These are phyloP conservation scores for Melipona quadrifasciata DNA, from an alignment of 1,140 invertebrate species.

Conservation along the genomic window DNA sequence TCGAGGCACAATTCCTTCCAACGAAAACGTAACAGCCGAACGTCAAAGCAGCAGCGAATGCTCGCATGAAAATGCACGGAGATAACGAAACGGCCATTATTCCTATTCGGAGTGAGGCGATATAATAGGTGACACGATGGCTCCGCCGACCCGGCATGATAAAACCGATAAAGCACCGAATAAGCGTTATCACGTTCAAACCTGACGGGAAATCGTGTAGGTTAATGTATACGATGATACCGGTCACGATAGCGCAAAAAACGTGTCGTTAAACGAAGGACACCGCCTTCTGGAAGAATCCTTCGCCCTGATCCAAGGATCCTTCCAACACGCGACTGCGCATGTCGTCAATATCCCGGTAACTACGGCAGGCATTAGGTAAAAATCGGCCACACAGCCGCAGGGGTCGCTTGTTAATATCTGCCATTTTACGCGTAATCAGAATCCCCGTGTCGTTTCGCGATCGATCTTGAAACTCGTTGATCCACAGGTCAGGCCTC, in stretches of 20 bases:
- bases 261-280: background rate
- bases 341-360: background rate
- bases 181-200: conserved; percentile 30
- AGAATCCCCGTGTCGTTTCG: conserved; percentile 31
- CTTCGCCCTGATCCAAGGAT: conserved; percentile 6
- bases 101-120: background rate
- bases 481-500: conserved; percentile 34
- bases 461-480: conserved; percentile 49
- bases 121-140: background rate
- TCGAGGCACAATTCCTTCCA: background rate
- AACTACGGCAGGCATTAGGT: too few species aligned
- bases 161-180: conserved; percentile 3
- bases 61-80: background rate
- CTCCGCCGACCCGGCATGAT: background rate
- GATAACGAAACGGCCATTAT: background rate
- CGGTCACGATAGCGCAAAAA: conserved; percentile 5
- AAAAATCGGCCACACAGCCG: background rate
- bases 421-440: conserved; percentile 34
- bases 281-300: conserved; percentile 5
- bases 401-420: conserved; percentile 14
- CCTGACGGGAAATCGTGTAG: conserved; percentile 26
- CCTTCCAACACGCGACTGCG: background rate
- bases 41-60: background rate
- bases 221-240: conserved; percentile 31
- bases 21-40: background rate